Evolutionary conservation across 2,888 invertebrate species (phyloP).

Genomic region (Cosmorhoe ocellata): DNA sequence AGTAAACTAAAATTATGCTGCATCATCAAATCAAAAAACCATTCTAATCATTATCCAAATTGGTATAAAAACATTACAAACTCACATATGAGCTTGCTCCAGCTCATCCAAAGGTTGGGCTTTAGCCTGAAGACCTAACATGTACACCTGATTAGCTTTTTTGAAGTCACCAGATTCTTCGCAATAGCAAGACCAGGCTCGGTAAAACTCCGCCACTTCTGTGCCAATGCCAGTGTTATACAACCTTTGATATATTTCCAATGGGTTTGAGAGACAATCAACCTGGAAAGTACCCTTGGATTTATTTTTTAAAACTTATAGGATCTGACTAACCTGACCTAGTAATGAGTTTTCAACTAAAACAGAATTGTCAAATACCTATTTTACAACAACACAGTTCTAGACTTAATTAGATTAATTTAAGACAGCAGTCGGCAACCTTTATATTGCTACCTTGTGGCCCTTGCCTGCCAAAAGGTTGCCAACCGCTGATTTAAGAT

Average conservation of each 20-base stretch:
- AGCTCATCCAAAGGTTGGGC: constrained; percentile 92
- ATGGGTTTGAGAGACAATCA: constrained; percentile 88
- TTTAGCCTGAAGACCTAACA: constrained; percentile 87
- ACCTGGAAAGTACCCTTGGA: constrained; percentile 78
- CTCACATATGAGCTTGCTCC: constrained; percentile 87
- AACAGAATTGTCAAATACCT: too few species aligned
- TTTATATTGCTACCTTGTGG: too few species aligned
- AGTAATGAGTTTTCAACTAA: too few species aligned
- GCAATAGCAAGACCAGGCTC: constrained; percentile 94
- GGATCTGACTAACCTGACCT: too few species aligned
- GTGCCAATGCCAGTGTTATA: constrained; percentile 91
- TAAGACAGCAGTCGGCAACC: too few species aligned
- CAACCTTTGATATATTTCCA: constrained; percentile 91
- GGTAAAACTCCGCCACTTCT: constrained; percentile 91
- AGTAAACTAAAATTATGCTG: too few species aligned
- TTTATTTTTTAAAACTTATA: constrained; percentile 33
- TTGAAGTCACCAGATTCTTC: constrained; percentile 91
- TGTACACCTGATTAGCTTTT: constrained; percentile 91
- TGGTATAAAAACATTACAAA: constrained; percentile 33
- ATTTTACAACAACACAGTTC: too few species aligned
- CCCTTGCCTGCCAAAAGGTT: too few species aligned
- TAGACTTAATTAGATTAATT: too few species aligned
- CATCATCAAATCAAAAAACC: too few species aligned
- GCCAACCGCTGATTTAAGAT: too few species aligned
- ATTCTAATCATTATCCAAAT: not conserved